Conservation (phyloP, 2,888 invertebrate genomes). For the Chloroclysta siterata region DNA sequence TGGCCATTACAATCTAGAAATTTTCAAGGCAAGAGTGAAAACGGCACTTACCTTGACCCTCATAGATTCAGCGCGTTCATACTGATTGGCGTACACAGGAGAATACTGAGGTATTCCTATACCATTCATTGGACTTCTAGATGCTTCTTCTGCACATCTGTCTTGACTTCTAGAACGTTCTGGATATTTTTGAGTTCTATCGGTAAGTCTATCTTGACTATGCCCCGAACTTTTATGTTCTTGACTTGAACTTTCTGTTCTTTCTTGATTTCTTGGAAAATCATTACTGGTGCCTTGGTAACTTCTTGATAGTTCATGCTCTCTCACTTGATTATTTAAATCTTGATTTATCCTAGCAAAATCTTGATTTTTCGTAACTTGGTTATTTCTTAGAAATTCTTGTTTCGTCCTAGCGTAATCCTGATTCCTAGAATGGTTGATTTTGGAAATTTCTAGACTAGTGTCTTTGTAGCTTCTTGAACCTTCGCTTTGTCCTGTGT, state of each 20-base stretch:
- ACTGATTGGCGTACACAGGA: constrained; percentile 65
- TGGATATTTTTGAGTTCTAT: neutral
- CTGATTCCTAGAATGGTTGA: constrained; percentile 11
- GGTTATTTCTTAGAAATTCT: constrained; percentile 6
- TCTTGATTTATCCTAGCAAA: constrained; percentile 1
- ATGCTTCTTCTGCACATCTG: constrained; percentile 14
- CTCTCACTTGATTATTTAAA: neutral
- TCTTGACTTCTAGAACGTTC: constrained; percentile 28
- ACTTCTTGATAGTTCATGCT: constrained; percentile 3
- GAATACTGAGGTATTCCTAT: constrained; percentile 65
- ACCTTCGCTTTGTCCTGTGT: constrained; percentile 24
- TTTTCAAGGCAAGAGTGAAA: too few species aligned
- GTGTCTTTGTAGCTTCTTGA: constrained; percentile 30
- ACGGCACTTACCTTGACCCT: constrained; percentile 77
- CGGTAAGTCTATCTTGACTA: constrained; percentile 8
- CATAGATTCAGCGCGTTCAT: constrained; percentile 71
- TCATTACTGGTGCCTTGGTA: constrained; percentile 6
- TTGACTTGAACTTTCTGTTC: constrained; percentile 2
- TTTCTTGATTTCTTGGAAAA: constrained; percentile 3
- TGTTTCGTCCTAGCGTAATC: constrained; percentile 19
- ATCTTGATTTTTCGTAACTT: neutral
- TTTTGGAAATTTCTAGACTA: constrained; percentile 31
- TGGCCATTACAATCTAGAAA: too few species aligned
- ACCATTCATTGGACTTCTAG: constrained; percentile 62
- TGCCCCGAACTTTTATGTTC: constrained; percentile 7